Evolutionary conservation across 1,140 invertebrate genomes (phyloP).

Genomic region (Paraescarpia echinospica): DNA sequence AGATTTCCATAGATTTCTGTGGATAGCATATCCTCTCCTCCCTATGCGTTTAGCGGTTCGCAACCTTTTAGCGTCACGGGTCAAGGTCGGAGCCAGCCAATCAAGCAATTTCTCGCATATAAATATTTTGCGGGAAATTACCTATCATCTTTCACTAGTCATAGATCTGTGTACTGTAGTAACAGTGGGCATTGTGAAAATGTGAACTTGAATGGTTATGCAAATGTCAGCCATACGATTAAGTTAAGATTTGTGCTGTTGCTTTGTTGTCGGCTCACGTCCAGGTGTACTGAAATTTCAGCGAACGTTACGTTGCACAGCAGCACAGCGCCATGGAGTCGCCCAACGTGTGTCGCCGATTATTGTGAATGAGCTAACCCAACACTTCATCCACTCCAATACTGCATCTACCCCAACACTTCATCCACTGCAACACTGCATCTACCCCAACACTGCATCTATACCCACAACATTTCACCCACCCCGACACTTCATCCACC

Average conservation of each 20-base stretch:
- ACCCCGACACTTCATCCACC: no score
- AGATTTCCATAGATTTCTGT: slow-evolving; percentile 6
- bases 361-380: no score
- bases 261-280: not conserved
- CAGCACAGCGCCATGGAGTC: no score
- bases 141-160: not conserved
- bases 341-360: no score
- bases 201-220: not conserved
- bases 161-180: not conserved
- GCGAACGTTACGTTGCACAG: not conserved
- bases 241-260: not conserved
- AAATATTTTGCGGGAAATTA: slow-evolving; percentile 1
- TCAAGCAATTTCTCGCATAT: not conserved
- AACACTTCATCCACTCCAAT: no score
- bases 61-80: not conserved
- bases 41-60: slow-evolving; percentile 3
- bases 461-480: no score
- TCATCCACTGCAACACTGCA: no score
- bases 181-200: not conserved
- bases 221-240: not conserved
- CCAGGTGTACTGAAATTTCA: not conserved
- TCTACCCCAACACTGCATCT: no score
- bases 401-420: no score
- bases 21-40: slow-evolving; percentile 3
- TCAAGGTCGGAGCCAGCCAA: not conserved